A percentile compares a stretch with the other conserved stretches of the same genome.
These are phyloP conservation scores for Malthinus flaveolus DNA, from an alignment of 2,888 invertebrate species.

Conservation along the genomic window DNA sequence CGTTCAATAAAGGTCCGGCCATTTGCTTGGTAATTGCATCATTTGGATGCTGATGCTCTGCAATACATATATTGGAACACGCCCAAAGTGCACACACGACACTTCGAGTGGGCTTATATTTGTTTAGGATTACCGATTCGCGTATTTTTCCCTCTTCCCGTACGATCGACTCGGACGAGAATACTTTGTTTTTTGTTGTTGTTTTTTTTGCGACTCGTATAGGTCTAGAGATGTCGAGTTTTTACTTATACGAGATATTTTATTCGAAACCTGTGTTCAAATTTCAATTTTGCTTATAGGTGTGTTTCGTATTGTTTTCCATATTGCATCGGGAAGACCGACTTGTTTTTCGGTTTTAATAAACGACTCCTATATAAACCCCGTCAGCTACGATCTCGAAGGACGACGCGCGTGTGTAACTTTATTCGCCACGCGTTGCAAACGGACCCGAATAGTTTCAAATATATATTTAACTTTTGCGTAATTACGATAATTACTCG, in stretches of 20 bases:
- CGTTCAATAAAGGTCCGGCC: slow-evolving; percentile 44
- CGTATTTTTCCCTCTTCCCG: slow-evolving; percentile 35
- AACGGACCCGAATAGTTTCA: too few relatives aligned
- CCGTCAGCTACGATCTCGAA: too few relatives aligned
- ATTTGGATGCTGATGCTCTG: slow-evolving; percentile 55
- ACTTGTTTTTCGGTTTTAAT: neutral
- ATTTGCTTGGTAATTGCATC: slow-evolving; percentile 55
- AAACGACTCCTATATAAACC: too few relatives aligned
- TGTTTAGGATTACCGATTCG: slow-evolving; percentile 49
- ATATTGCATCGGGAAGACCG: neutral
- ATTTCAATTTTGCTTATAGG: slow-evolving; percentile 20
- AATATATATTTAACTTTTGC: neutral
- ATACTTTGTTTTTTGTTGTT: slow-evolving; percentile 21
- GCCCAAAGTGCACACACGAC: slow-evolving; percentile 49
- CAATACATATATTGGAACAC: slow-evolving; percentile 53
- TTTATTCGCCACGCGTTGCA: too few relatives aligned
- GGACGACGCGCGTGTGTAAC: too few relatives aligned
- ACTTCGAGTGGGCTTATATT: slow-evolving; percentile 48
- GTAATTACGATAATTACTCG: neutral
- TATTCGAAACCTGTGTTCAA: slow-evolving; percentile 15
- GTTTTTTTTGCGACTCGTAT: slow-evolving; percentile 16
- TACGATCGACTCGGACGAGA: slow-evolving; percentile 19
- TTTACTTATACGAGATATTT: slow-evolving; percentile 15
- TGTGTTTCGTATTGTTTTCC: slow-evolving; percentile 11
- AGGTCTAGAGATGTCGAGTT: slow-evolving; percentile 12